Percentiles rank a stretch among this genome's conserved stretches.
phyloP scores from a whole-genome alignment of 1,140 invertebrate species.

The Epicauta chinensis region DNA sequence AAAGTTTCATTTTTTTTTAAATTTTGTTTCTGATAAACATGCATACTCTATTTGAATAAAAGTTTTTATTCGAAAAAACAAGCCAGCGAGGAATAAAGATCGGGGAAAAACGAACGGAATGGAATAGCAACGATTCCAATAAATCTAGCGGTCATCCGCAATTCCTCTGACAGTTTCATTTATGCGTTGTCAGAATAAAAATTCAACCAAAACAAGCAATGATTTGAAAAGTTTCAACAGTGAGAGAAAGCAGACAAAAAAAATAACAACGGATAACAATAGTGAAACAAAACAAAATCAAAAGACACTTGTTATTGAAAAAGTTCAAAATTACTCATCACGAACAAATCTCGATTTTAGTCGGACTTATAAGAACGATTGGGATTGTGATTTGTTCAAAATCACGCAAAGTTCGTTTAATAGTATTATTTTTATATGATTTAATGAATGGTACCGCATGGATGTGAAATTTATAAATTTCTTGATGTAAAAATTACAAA shows the following conservation, averaged over 20 bases:
- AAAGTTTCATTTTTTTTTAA: too few species aligned
- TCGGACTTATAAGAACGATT: too few species aligned
- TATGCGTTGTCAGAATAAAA: constrained; percentile 4
- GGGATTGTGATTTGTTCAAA: too few species aligned
- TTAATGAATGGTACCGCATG: neutral
- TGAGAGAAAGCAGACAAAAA: neutral
- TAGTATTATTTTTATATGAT: too few species aligned
- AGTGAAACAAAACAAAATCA: too few species aligned
- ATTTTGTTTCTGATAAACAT: constrained; percentile 9
- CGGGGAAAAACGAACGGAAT: neutral
- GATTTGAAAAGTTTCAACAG: constrained; percentile 1
- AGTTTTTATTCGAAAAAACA: too few species aligned
- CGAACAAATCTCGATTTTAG: too few species aligned
- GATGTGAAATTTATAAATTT: neutral
- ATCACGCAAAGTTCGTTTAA: too few species aligned
- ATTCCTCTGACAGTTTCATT: constrained; percentile 20
- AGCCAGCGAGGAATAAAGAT: too few species aligned
- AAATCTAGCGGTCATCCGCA: constrained; percentile 17
- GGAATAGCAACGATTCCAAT: constrained; percentile 8
- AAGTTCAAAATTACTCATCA: too few species aligned
- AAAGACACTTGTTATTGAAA: too few species aligned
- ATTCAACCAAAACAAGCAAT: neutral
- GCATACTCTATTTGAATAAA: constrained; percentile 22
- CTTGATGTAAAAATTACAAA: neutral
- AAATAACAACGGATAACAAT: neutral